A percentile compares a stretch with the other conserved stretches of the same genome.
Evolutionary conservation across 2,888 invertebrate genomes (phyloP).

Genomic region (Charanyca ferruginea): DNA sequence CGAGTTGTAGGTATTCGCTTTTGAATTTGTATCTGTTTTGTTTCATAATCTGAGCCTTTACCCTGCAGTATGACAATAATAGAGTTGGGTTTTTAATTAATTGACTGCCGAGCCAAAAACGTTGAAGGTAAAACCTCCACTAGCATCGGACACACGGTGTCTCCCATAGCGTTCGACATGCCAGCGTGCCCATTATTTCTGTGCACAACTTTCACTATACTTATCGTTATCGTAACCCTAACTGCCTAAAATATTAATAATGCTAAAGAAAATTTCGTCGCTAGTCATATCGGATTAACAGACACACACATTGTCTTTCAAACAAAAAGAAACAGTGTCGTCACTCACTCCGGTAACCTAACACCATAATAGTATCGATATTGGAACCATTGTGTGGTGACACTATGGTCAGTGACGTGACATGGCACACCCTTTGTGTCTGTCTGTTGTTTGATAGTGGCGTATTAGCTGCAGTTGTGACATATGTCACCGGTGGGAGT

Average conservation of each 20-base stretch:
- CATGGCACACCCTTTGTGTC: constrained; percentile 52
- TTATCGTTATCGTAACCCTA: not conserved
- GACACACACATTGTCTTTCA: constrained; percentile 42
- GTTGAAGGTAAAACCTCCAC: no score
- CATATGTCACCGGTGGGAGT: not conserved
- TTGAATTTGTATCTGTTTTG: no score
- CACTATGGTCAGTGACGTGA: constrained; percentile 36
- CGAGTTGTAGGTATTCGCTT: no score
- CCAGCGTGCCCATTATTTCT: no score
- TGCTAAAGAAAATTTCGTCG: not conserved
- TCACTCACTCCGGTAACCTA: constrained; percentile 54
- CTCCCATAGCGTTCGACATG: no score
- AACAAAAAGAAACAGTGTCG: constrained; percentile 46
- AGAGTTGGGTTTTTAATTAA: no score
- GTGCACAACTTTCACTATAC: no score
- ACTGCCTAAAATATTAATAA: not conserved
- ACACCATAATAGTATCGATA: constrained; percentile 65
- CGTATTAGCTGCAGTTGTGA: constrained; percentile 1
- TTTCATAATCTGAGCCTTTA: no score
- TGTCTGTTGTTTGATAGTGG: constrained; percentile 16
- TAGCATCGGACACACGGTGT: no score
- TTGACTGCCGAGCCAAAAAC: no score
- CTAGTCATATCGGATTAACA: constrained; percentile 30
- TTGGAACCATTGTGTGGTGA: constrained; percentile 49
- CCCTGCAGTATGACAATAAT: no score